These are phyloP conservation scores for Leptosomus discolor DNA, from an alignment of 2,113 vertebrate species.

Conservation along the genomic window DNA sequence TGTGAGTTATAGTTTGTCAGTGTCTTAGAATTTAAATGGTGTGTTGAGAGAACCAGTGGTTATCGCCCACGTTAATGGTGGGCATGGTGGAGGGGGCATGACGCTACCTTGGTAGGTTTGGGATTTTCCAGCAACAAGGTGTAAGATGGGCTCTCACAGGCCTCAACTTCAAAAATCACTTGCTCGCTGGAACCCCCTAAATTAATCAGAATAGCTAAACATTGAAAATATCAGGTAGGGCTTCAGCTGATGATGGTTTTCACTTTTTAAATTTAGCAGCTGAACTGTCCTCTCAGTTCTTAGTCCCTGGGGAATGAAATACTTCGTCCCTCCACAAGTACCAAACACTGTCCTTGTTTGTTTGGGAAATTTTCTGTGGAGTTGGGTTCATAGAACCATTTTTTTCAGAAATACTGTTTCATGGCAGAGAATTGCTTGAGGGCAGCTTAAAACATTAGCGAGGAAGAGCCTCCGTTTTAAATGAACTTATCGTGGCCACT, in stretches of 20 bases:
- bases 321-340: neutral
- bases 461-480: neutral
- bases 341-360: neutral
- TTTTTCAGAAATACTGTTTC: neutral
- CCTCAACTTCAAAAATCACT: neutral
- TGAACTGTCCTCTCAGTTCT: neutral
- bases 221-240: neutral
- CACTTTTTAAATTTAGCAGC: neutral
- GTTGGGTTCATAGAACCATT: neutral
- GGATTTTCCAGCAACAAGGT: neutral
- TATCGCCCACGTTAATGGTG: neutral
- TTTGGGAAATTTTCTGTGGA: constrained; percentile 7
- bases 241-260: neutral
- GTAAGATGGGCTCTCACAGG: neutral
- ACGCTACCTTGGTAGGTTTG: neutral
- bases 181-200: neutral
- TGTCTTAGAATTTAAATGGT: constrained; percentile 41
- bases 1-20: constrained; percentile 35
- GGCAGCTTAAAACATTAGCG: constrained; percentile 14
- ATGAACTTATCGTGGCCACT: neutral
- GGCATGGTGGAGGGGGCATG: neutral
- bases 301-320: neutral
- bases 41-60: neutral
- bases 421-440: constrained; percentile 17
- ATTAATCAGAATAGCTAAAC: neutral